Evolutionary conservation across 1,140 invertebrate genomes (phyloP).

Genomic region (Drosophila pectinifera): DNA sequence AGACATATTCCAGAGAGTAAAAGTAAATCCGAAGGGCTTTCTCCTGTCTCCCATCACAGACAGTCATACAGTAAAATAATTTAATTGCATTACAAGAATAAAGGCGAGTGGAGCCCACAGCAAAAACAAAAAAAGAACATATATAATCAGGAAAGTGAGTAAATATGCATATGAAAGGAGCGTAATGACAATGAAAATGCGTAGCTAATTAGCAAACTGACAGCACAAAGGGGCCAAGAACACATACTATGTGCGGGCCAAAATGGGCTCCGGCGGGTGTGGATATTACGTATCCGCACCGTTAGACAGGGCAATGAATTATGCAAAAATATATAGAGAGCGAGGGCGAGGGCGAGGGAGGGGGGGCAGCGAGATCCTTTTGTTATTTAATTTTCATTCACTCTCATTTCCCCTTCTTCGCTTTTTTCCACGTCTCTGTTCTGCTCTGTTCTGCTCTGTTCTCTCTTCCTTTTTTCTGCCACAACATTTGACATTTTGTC

Average conservation of each 20-base stretch:
- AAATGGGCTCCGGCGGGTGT: slow-evolving; percentile 6
- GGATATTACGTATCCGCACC: slow-evolving; percentile 74
- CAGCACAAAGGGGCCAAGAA: slow-evolving; percentile 57
- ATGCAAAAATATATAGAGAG: slow-evolving; percentile 68
- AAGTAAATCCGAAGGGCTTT: slow-evolving; percentile 41
- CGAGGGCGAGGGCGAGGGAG: slow-evolving; percentile 10
- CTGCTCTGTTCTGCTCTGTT: background rate
- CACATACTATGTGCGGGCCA: background rate
- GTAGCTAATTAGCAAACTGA: slow-evolving; percentile 78
- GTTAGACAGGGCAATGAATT: slow-evolving; percentile 82
- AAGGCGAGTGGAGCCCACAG: background rate
- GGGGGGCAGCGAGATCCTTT: slow-evolving; percentile 39
- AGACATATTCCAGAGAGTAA: slow-evolving; percentile 59
- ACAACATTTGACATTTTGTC: slow-evolving; percentile 61
- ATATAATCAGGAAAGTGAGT: slow-evolving; percentile 46
- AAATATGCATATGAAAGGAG: slow-evolving; percentile 79
- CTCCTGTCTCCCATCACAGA: slow-evolving; percentile 24
- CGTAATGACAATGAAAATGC: slow-evolving; percentile 69
- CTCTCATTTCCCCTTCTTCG: slow-evolving; percentile 6
- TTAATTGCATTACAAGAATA: slow-evolving; percentile 73
- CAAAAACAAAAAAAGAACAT: slow-evolving; percentile 10
- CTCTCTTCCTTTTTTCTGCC: slow-evolving; percentile 13
- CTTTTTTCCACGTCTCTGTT: slow-evolving; percentile 2
- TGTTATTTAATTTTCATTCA: slow-evolving; percentile 65
- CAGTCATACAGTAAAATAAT: slow-evolving; percentile 64